Evolutionary conservation across 2,888 invertebrate species (phyloP).

Genomic region (Sesia bembeciformis): DNA sequence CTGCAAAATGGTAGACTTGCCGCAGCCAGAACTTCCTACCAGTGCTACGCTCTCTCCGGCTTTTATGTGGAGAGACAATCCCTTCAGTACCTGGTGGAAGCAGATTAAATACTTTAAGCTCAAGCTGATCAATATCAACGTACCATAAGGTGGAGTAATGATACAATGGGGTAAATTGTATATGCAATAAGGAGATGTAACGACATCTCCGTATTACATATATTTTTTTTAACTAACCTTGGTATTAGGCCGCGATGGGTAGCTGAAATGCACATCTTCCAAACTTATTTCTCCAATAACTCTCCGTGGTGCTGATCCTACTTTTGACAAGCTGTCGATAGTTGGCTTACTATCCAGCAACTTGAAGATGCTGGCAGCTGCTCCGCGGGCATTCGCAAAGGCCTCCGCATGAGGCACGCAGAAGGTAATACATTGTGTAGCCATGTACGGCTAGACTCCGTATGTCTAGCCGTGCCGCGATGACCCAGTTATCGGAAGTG

Average conservation of each 20-base stretch:
- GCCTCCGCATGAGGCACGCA: slow-evolving; percentile 84
- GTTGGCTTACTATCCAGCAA: slow-evolving; percentile 81
- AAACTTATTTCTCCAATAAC: slow-evolving; percentile 81
- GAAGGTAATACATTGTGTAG: slow-evolving; percentile 84
- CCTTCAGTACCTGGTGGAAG: slow-evolving; percentile 75
- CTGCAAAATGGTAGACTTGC: slow-evolving; percentile 87
- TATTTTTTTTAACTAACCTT: slow-evolving; percentile 46
- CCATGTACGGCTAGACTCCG: no score
- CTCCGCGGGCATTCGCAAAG: slow-evolving; percentile 81
- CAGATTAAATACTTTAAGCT: no score
- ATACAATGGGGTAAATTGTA: no score
- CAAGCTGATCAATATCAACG: no score
- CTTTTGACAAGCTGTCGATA: slow-evolving; percentile 79
- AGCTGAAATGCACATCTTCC: slow-evolving; percentile 81
- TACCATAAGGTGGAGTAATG: no score
- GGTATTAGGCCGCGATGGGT: slow-evolving; percentile 85
- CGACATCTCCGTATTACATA: no score
- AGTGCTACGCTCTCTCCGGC: slow-evolving; percentile 82
- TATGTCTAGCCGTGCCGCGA: no score
- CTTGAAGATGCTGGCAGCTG: slow-evolving; percentile 81
- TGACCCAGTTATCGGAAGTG: no score
- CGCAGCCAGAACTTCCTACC: slow-evolving; percentile 85
- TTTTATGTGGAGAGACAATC: slow-evolving; percentile 76
- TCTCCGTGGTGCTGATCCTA: slow-evolving; percentile 73
- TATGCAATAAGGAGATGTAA: no score